These are phyloP conservation scores for Pachyseris speciosa DNA, from an alignment of 64 coral and sea anemone genomes.

Conservation along the genomic window DNA sequence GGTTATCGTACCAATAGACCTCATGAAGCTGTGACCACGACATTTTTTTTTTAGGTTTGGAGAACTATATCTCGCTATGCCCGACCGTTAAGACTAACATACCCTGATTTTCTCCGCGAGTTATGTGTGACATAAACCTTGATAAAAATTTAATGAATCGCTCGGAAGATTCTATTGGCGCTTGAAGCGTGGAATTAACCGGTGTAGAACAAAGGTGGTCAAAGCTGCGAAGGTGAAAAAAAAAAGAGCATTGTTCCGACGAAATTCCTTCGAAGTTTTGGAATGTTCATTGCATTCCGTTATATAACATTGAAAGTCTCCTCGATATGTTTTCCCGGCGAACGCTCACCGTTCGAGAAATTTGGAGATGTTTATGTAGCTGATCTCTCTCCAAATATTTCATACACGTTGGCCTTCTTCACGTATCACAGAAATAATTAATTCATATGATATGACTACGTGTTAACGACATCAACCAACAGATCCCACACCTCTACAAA, in stretches of 20 bases:
- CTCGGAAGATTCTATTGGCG: neutral
- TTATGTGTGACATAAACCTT: slow-evolving; percentile 23
- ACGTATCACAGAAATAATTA: slow-evolving; percentile 1
- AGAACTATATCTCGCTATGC: slow-evolving; percentile 13
- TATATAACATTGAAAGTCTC: neutral
- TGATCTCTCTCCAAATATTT: neutral
- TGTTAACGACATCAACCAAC: neutral
- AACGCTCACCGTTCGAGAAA: neutral
- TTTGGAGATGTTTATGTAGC: neutral
- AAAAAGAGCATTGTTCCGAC: neutral
- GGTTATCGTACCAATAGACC: slow-evolving; percentile 74
- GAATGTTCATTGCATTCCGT: slow-evolving; percentile 19
- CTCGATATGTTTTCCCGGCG: no score
- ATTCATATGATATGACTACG: neutral
- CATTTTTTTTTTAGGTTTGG: slow-evolving; percentile 26
- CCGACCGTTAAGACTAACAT: neutral
- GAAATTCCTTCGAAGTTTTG: neutral
- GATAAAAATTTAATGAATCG: neutral
- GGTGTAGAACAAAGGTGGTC: neutral
- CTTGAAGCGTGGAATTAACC: slow-evolving; percentile 11
- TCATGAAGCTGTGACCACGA: slow-evolving; percentile 69
- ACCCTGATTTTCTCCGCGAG: neutral
- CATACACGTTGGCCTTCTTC: neutral
- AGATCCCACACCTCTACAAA: no score
- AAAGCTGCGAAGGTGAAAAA: neutral